Base-by-base conservation (phyloP, 2,797 vertebrate species). In the Glossophaga mutica region DNA sequence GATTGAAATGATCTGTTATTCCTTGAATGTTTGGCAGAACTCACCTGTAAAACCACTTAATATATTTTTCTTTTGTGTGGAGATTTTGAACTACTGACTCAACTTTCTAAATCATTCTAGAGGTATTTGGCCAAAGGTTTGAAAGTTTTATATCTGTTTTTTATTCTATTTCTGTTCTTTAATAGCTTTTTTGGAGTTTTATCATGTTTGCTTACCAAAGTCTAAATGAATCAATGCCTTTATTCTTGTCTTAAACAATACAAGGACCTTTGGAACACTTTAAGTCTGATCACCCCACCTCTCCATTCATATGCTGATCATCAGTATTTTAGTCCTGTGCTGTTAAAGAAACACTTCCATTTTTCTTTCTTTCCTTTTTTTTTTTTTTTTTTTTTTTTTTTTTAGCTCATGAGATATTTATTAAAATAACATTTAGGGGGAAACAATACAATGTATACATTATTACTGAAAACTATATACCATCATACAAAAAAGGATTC, bases 371-470 rank as follows among this genome's bases (percentile, higher is more conserved):
- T 32, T 59, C 12, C 29, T 12, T 59, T 9, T n/a, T n/a, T n/a
- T n/a, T n/a, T 57, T 57, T 57, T 26, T 26, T 57, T 57, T 26
- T 57, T 57, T 57, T 26, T 26, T 57, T 57, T 57, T 26, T 26
- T 57, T 57, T 26, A 59, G 24, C 24, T 59, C 42, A 74, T 46
- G 42, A 74, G 42, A 46, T 46, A 46, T 46, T 74, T 74, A 74
- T 46, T 74, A 98, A 98, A 98, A 98, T 97, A 98, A 94, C 97
- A 94, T 97, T 98, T 98, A 98, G 98, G 96, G 98, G 97, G 96
- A 95, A 98, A 92, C 5, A 3, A 97, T 98, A 97, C 96, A 98
- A 95, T 97, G 97, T 95, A 97, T 97, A 96, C 94, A 93, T 96
- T 95, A 97, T 96, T 97, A 98, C 97, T 93, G 95, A 97, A 98